Percentiles rank a stretch among this genome's conserved stretches.
These are phyloP conservation scores for Genyomyrus donnyi DNA, from an alignment of 2,113 vertebrate genomes.

Conservation along the genomic window DNA sequence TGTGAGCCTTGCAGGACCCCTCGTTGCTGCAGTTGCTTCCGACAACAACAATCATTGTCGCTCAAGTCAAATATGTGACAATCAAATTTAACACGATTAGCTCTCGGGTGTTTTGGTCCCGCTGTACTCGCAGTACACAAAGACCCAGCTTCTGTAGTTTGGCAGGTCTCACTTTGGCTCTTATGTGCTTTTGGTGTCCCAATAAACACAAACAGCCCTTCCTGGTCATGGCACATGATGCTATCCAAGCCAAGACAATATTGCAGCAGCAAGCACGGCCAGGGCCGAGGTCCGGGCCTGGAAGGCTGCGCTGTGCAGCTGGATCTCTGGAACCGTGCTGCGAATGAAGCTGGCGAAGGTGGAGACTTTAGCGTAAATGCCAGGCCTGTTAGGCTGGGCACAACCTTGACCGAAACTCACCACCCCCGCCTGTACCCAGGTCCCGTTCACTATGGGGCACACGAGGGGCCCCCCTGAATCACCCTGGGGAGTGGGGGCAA, in stretches of 20 bases:
- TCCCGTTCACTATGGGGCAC: constrained; percentile 30
- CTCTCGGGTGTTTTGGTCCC: neutral
- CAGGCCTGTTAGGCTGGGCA: constrained; percentile 36
- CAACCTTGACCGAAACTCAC: constrained; percentile 45
- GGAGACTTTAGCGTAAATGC: constrained; percentile 39
- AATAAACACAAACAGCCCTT: neutral
- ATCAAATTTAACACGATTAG: neutral
- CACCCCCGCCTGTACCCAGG: constrained; percentile 44
- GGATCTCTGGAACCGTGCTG: constrained; percentile 27
- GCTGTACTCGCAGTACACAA: neutral
- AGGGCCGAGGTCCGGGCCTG: neutral
- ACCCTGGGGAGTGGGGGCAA: constrained; percentile 25
- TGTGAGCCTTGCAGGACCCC: neutral
- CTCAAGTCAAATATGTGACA: neutral
- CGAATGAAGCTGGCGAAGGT: constrained; percentile 27
- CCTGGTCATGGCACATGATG: neutral
- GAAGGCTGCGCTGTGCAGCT: constrained; percentile 18
- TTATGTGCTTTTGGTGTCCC: neutral
- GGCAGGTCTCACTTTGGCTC: neutral
- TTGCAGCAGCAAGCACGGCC: constrained; percentile 19
- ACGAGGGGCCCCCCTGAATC: constrained; percentile 48
- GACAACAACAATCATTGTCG: neutral
- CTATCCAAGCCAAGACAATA: constrained; percentile 13
- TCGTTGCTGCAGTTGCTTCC: neutral
- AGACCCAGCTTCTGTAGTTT: neutral